Evolutionary conservation across 2,113 vertebrate species (phyloP), one percentile per base, ranked within the genome.

Genomic region (Polyodon spathula): DNA sequence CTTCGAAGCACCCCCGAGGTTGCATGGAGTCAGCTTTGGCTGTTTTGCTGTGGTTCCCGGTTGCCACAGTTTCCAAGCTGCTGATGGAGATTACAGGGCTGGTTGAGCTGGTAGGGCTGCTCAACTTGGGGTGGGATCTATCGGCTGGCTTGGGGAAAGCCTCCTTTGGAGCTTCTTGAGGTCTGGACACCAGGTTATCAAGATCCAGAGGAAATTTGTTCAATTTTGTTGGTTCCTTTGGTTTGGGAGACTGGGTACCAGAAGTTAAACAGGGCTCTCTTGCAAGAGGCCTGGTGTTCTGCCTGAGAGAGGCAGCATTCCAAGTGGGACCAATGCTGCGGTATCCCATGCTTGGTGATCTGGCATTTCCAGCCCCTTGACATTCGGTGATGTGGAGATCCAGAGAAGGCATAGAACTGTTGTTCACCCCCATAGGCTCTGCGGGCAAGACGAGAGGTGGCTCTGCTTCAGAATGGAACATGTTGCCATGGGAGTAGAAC

Each of bases 371-470:
- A 40, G 65, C 37, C 40, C 71, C 72, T 1, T 69, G 69, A 58
- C 81, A 82, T 70, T 90, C 84, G 0, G 73, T 60, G 12, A 85
- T 84, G 66, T 91, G 86, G 54, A 90, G 77, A 64, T 93, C 90
- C 55, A 89, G 72, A 1, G 81, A 79, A 0, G 88, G 83, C 79
- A 88, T 75, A 0, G 82, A 89, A 37, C 84, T 68, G 16, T 77
- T 84, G 67, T 78, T 86, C 4, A 66, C 17, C 2, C 65, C 38
- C 0, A 63, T 15, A 17, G 71, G 65, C 38, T 81, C 81, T 5
- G 73, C 68, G 38, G 60, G 65, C 0, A 60, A 14, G 11, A 77
- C 66, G 14, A 77, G 17, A 4, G 76, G 69, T 9, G 61, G 71
- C 0, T 82, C 80, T 6, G 69, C 62, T 68, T 86, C 86, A 0